Conservation (phyloP, 2,113 vertebrate species). For the Scomber japonicus region DNA sequence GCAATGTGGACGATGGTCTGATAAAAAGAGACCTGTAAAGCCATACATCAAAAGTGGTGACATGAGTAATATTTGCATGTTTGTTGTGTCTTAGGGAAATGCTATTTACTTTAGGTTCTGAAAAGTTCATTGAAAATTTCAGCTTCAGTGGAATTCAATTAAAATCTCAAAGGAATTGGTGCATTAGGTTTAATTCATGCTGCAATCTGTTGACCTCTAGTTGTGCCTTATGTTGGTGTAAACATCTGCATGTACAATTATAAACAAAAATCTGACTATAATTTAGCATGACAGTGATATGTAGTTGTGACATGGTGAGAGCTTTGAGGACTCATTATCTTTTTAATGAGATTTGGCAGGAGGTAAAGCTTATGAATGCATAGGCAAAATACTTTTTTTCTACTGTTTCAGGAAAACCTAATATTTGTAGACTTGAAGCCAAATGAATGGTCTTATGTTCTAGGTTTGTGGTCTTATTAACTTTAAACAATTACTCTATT, state of each 20-base stretch:
- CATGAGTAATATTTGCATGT: constrained; percentile 46
- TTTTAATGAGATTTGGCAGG: constrained; percentile 10
- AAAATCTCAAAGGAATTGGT: constrained; percentile 22
- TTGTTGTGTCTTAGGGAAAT: constrained; percentile 7
- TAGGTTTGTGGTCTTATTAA: constrained; percentile 41
- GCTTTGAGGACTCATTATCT: constrained; percentile 12
- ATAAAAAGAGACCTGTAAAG: constrained; percentile 27
- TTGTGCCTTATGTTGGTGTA: constrained; percentile 73
- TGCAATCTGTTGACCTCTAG: constrained; percentile 50
- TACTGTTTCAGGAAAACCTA: constrained; percentile 24
- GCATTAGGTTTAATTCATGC: constrained; percentile 8
- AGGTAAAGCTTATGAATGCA: constrained; percentile 25
- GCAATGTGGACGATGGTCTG: constrained; percentile 17
- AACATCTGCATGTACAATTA: constrained; percentile 48
- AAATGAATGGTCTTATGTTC: constrained; percentile 44
- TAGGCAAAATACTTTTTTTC: constrained; percentile 44
- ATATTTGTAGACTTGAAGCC: constrained; percentile 49
- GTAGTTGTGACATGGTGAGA: constrained; percentile 31
- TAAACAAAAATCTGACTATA: constrained; percentile 24
- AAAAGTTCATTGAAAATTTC: neutral
- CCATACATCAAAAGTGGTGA: constrained; percentile 4
- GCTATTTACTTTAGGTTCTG: neutral
- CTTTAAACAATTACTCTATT: constrained; percentile 17
- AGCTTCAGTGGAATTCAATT: neutral
- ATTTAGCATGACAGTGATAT: constrained; percentile 22